phyloP scores from a whole-genome alignment of 2,113 vertebrate species.

The Trogon melanurus region DNA sequence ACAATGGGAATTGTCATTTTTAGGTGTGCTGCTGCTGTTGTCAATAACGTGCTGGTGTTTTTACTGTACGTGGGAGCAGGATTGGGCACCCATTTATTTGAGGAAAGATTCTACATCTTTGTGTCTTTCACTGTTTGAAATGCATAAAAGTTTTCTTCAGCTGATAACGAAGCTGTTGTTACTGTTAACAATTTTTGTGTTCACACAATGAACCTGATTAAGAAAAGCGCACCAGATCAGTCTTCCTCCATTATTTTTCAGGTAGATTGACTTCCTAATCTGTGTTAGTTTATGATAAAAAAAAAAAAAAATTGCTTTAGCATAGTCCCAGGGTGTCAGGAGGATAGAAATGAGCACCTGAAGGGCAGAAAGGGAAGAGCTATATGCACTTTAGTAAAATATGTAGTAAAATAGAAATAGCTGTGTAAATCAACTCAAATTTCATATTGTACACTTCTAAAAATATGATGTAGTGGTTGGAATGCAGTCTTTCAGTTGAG shows the following conservation, averaged over 20 bases:
- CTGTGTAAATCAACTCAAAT: not conserved
- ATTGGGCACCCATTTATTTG: not conserved
- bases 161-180: not conserved
- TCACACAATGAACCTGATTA: not conserved
- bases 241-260: not conserved
- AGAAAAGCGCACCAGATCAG: not conserved
- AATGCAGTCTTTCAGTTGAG: not conserved
- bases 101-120: not conserved
- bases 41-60: not conserved
- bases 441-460: not conserved
- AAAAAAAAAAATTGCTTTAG: not conserved
- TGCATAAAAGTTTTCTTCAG: not conserved
- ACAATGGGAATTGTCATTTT: not conserved
- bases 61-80: not conserved
- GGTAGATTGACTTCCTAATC: not conserved
- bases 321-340: not conserved
- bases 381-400: not conserved
- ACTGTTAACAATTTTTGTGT: not conserved
- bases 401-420: not conserved
- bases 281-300: not conserved
- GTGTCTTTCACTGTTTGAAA: not conserved
- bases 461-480: not conserved
- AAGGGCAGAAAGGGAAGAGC: not conserved
- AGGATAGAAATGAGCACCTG: not conserved
- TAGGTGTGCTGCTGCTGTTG: not conserved